These are phyloP conservation scores for Misgurnus mizolepis DNA, from an alignment of 2,113 vertebrate genomes.

Conservation along the genomic window DNA sequence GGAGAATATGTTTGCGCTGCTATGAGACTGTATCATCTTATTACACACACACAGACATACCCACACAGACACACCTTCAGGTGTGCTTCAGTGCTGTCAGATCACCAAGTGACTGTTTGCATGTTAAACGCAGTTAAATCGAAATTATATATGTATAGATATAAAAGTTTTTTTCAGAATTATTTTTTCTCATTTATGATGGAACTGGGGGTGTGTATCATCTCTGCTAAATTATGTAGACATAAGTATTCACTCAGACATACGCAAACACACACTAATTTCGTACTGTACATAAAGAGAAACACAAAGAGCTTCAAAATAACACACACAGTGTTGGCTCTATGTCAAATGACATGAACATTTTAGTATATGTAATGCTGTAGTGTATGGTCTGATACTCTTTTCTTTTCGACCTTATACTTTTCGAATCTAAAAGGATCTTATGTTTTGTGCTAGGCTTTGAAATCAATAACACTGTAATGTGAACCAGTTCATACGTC, in stretches of 20 bases:
- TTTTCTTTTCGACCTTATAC: constrained; percentile 60
- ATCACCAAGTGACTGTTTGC: constrained; percentile 83
- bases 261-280: constrained; percentile 47
- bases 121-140: constrained; percentile 81
- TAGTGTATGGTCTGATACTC: constrained; percentile 72
- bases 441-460: constrained; percentile 70
- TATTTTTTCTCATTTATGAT: constrained; percentile 57
- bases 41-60: constrained; percentile 16
- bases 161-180: constrained; percentile 67
- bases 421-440: constrained; percentile 62
- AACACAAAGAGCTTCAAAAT: constrained; percentile 52
- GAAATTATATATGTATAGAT: constrained; percentile 76
- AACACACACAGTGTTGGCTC: constrained; percentile 61
- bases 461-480: constrained; percentile 68
- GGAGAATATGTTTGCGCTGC: constrained; percentile 51
- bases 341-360: constrained; percentile 65
- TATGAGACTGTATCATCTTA: constrained; percentile 47
- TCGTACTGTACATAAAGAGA: constrained; percentile 36
- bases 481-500: constrained; percentile 66
- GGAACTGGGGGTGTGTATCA: constrained; percentile 60
- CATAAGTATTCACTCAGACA: constrained; percentile 55
- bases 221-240: constrained; percentile 63
- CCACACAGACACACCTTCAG: constrained; percentile 58
- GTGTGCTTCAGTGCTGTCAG: constrained; percentile 77
- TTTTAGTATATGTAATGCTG: constrained; percentile 76